These are phyloP conservation scores for Aythya baeri DNA, from an alignment of 2,113 vertebrate genomes.

Conservation along the genomic window DNA sequence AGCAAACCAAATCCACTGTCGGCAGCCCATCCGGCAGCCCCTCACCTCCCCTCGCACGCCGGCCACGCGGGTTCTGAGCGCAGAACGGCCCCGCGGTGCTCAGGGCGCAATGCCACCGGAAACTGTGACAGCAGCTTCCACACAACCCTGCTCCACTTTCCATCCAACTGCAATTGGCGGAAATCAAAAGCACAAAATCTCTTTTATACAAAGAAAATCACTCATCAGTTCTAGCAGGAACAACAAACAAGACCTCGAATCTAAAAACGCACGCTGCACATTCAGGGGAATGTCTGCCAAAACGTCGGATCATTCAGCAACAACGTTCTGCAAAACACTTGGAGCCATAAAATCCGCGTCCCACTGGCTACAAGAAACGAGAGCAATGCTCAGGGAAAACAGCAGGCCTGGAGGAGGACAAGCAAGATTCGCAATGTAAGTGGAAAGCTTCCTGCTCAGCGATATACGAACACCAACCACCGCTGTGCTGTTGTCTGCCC, in stretches of 20 bases:
- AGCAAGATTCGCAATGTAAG: not conserved
- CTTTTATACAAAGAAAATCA: not conserved
- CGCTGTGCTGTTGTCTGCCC: fast-evolving
- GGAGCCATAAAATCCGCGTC: fast-evolving
- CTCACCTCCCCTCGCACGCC: fast-evolving
- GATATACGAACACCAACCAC: fast-evolving
- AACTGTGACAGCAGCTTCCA: not conserved
- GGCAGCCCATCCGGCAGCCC: not conserved
- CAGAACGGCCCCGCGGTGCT: fast-evolving
- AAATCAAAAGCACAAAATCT: not conserved
- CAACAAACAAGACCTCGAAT: not conserved
- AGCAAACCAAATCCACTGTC: fast-evolving
- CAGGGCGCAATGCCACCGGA: not conserved
- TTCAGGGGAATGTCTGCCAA: not conserved
- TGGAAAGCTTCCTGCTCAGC: fast-evolving
- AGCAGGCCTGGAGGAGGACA: not conserved
- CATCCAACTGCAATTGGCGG: not conserved
- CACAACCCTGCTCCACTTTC: not conserved
- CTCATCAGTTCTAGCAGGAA: not conserved
- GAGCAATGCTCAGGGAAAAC: not conserved
- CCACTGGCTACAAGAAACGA: fast-evolving
- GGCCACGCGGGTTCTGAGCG: fast-evolving
- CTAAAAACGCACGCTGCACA: not conserved
- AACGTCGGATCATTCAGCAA: not conserved
- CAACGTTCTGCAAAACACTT: not conserved